Conservation (phyloP, 2,888 invertebrate species). For the Hoplodrina ambigua region DNA sequence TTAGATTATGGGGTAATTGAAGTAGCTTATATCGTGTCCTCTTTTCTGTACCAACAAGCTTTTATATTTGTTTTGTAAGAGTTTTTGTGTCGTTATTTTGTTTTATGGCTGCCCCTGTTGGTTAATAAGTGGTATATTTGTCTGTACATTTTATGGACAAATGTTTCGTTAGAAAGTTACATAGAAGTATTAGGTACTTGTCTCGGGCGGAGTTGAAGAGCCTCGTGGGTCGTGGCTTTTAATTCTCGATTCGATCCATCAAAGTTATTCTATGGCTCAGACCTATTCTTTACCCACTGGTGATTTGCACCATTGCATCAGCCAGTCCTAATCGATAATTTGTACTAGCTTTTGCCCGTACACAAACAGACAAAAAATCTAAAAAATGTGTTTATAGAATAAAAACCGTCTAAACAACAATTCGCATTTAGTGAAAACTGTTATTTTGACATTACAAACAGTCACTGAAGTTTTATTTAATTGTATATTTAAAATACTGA, state of each 20-base stretch:
- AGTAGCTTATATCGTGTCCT: constrained; percentile 69
- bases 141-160: constrained; percentile 9
- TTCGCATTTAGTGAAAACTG: too few relatives aligned
- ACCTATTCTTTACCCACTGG: not conserved
- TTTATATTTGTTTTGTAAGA: constrained; percentile 53
- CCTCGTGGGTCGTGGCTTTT: not conserved
- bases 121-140: constrained; percentile 30
- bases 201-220: too few relatives aligned
- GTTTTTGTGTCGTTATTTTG: constrained; percentile 42
- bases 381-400: too few relatives aligned
- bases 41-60: constrained; percentile 53
- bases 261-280: not conserved
- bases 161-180: not conserved
- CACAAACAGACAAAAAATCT: too few relatives aligned
- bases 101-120: constrained; percentile 28
- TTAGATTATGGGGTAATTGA: constrained; percentile 80
- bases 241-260: not conserved
- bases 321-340: not conserved
- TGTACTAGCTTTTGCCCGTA: too few relatives aligned
- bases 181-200: not conserved
- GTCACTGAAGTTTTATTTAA: too few relatives aligned
- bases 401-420: too few relatives aligned
- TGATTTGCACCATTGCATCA: not conserved
- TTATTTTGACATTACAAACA: too few relatives aligned
- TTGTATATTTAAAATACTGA: too few relatives aligned